These are phyloP conservation scores for Aplysina aerophoba DNA, from an alignment of 37 sponge, comb jelly and placozoan genomes.

Conservation along the genomic window DNA sequence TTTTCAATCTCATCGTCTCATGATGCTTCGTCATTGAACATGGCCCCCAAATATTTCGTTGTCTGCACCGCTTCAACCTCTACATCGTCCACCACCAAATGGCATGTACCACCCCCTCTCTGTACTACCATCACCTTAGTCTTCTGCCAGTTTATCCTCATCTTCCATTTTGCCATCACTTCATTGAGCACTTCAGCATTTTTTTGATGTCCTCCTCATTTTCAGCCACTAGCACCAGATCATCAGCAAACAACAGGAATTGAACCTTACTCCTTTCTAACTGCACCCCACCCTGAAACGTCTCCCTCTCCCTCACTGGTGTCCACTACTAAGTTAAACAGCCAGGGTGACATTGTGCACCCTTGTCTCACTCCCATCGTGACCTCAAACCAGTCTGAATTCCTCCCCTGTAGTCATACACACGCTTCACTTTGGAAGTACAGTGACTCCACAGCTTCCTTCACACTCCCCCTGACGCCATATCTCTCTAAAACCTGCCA, in stretches of 20 bases:
- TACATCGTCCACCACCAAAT: too few species aligned
- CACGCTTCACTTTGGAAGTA: not conserved
- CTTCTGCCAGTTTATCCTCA: not conserved
- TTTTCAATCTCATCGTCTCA: too few species aligned
- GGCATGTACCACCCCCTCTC: too few species aligned
- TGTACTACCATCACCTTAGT: too few species aligned
- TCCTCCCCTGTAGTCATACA: not conserved
- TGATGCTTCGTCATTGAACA: too few species aligned
- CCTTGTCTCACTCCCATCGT: slow-evolving; percentile 1
- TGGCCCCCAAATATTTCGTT: too few species aligned
- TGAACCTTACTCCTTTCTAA: not conserved
- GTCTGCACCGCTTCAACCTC: too few species aligned
- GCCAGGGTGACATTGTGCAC: not conserved
- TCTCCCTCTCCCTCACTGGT: not conserved
- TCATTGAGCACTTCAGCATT: not conserved
- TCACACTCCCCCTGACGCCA: not conserved
- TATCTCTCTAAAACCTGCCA: not conserved
- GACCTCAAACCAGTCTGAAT: not conserved
- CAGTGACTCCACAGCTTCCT: not conserved
- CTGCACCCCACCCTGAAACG: not conserved
- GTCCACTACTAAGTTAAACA: slow-evolving; percentile 2
- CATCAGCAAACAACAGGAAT: not conserved
- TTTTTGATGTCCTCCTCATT: not conserved
- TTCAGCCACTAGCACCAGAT: not conserved
- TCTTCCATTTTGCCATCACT: not conserved